Evolutionary conservation across 2,113 vertebrate genomes (phyloP).

Genomic region (Boulengeromyrus knoepffleri): DNA sequence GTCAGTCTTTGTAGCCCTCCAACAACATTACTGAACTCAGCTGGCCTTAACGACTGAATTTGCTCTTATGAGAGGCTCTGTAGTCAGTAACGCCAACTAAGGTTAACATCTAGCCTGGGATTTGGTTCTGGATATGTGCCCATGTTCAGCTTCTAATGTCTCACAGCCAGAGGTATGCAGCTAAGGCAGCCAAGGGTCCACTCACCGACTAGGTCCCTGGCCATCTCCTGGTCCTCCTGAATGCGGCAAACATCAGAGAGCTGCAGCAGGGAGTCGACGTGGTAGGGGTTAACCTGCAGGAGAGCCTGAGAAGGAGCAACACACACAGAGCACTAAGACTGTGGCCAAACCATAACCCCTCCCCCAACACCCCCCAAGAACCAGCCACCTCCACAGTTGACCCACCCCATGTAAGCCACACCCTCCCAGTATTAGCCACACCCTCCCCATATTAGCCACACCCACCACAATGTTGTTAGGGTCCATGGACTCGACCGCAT

Average conservation of each 20-base stretch:
- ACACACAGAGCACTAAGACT: not conserved
- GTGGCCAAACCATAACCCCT: not conserved
- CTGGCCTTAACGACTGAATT: not conserved
- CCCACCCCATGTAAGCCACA: too few relatives aligned
- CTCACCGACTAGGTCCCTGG: constrained; percentile 89
- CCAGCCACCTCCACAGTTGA: not conserved
- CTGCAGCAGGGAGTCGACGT: constrained; percentile 90
- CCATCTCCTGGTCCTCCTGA: constrained; percentile 96
- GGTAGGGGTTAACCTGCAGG: constrained; percentile 84
- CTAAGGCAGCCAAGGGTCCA: too few relatives aligned
- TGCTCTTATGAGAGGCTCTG: not conserved
- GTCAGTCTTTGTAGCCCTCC: not conserved
- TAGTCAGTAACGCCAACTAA: not conserved
- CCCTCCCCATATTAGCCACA: not conserved
- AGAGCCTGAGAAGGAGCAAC: constrained; percentile 61
- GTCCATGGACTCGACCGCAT: constrained; percentile 92
- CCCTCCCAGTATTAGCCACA: not conserved
- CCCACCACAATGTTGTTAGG: constrained; percentile 93
- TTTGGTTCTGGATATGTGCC: not conserved
- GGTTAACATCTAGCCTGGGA: not conserved
- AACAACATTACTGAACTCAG: not conserved
- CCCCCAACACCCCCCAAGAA: not conserved
- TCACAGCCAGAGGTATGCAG: not conserved
- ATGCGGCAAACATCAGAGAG: constrained; percentile 90
- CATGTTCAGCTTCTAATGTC: not conserved